phyloP scores from a whole-genome alignment of 2,797 vertebrate species.

The Gallinago stenura region DNA sequence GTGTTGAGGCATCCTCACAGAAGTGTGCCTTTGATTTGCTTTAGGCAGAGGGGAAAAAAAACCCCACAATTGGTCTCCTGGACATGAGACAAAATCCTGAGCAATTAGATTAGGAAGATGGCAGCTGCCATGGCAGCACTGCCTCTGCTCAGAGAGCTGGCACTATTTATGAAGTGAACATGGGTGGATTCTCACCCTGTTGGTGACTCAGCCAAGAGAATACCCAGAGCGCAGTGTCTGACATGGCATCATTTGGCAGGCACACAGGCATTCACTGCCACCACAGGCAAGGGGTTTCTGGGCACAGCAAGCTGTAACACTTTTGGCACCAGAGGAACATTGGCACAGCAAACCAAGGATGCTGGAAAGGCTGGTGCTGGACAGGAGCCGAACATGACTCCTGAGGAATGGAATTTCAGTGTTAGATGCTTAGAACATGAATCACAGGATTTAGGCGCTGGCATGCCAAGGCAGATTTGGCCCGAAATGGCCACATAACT shows the following conservation, averaged over 20 bases:
- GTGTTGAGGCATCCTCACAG: background rate
- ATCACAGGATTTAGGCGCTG: background rate
- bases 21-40: background rate
- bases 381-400: background rate
- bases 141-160: background rate
- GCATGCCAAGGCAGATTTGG: background rate
- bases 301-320: background rate
- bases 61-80: accelerated
- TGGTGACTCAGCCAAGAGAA: accelerated
- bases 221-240: accelerated
- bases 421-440: background rate
- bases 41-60: background rate
- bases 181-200: accelerated
- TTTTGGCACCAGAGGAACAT: background rate
- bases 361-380: background rate
- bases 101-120: background rate
- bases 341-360: accelerated
- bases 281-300: background rate
- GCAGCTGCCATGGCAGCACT: background rate
- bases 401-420: background rate
- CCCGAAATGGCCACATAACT: background rate
- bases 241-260: accelerated
- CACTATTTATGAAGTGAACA: accelerated
- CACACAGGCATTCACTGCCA: background rate
- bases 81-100: background rate